These are phyloP conservation scores for Resseliella maxima DNA, from an alignment of 2,888 invertebrate genomes.

Conservation along the genomic window DNA sequence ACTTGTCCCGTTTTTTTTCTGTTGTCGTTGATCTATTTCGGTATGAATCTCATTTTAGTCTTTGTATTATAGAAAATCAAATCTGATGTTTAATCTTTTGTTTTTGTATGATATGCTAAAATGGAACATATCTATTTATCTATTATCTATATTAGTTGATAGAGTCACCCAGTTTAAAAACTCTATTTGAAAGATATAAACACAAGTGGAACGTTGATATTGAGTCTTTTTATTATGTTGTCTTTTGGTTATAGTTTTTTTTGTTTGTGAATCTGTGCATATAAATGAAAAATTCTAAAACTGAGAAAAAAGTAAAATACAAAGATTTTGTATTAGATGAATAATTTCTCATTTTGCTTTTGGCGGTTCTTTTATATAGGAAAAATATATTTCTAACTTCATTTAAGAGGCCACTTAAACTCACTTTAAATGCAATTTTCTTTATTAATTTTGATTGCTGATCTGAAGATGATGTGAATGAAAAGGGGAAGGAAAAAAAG, in stretches of 20 bases:
- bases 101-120: slow-evolving; percentile 13
- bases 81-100: not conserved
- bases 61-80: not conserved
- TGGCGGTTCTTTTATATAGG: too few species aligned
- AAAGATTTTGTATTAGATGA: not conserved
- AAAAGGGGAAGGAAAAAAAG: not conserved
- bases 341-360: not conserved
- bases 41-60: not conserved
- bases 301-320: not conserved
- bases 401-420: slow-evolving; percentile 37
- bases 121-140: slow-evolving; percentile 48
- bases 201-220: slow-evolving; percentile 10
- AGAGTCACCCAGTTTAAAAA: slow-evolving; percentile 13
- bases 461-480: not conserved
- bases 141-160: slow-evolving; percentile 17
- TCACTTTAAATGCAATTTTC: slow-evolving; percentile 30
- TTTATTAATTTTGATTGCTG: slow-evolving; percentile 11
- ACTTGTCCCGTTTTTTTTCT: not conserved
- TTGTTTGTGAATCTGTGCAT: not conserved
- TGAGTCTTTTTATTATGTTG: not conserved
- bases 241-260: not conserved
- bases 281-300: not conserved
- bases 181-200: not conserved
- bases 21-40: not conserved
- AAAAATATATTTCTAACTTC: slow-evolving; percentile 25